These are phyloP conservation scores for Ophiothrix spiculata DNA, from an alignment of 35 echinoderm and acorn worm genomes.

Conservation along the genomic window DNA sequence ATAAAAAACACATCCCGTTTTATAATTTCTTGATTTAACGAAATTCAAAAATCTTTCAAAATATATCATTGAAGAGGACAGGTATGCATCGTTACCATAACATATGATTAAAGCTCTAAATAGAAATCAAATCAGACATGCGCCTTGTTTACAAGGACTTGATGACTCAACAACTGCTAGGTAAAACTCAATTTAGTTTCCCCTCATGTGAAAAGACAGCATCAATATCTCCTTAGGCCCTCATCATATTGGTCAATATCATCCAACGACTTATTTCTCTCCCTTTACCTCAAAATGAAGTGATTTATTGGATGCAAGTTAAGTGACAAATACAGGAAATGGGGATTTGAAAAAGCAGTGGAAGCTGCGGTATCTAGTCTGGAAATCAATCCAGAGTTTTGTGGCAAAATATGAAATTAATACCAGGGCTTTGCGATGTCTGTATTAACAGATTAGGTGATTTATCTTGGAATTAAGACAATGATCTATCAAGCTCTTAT, in stretches of 20 bases:
- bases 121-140: not conserved
- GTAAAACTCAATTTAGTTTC: not conserved
- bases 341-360: not conserved
- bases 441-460: too few species aligned
- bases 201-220: not conserved
- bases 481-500: too few species aligned
- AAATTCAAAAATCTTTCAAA: too few species aligned
- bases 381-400: too few species aligned
- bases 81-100: not conserved
- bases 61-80: not conserved
- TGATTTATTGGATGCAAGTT: slow-evolving; percentile 12
- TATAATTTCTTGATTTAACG: too few species aligned
- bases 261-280: too few species aligned
- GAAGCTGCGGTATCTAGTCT: too few species aligned
- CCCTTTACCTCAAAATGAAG: too few species aligned
- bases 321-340: not conserved
- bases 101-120: not conserved
- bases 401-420: too few species aligned
- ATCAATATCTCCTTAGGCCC: slow-evolving; percentile 7
- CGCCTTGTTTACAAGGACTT: not conserved
- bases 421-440: too few species aligned
- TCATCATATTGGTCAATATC: not conserved
- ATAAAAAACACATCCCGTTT: too few species aligned
- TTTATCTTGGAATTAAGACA: too few species aligned
- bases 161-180: not conserved